Evolutionary conservation across 1,140 invertebrate genomes (phyloP), one percentile per base, ranked within the genome.

Genomic region (Ips typographus): DNA sequence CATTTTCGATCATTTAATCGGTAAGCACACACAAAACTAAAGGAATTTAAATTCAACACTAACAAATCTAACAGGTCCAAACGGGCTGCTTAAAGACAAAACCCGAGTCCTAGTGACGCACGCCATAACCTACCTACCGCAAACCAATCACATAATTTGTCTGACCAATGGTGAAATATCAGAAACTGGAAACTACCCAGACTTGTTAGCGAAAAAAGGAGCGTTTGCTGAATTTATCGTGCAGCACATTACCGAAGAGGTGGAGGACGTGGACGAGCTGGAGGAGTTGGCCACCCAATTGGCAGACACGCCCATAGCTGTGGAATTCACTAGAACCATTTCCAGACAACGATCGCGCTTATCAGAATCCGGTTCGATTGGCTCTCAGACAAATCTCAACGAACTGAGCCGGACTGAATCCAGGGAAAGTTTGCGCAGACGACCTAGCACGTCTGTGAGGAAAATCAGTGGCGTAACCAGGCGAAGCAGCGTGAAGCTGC

Each of bases 91-190:
- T n/a, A 89, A 88, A 69, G 84, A 86, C 49, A 95, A 93, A 78
- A 95, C 94, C 0, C 84, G 94, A 68, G 77, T 96, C 36, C 85
- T 96, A 56, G 93, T 96, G 22, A 96, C 94, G 0, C 94, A 96
- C 78, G 90, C 92, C 70, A 91, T 96, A 49, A 92, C 92, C 1
- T 95, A 93, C 77, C 83, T 98, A 70, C 90, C 92, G 0, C 87
- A 95, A 77, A 90, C 92, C 0, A 93, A 97, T 82, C 86, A 91
- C 68, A 94, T 98, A 61, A 81, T 95, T 73, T 94, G 96, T 2
- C 77, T 96, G 66, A 91, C 92, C 75, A 85, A 94, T 74, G 95
- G 94, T 2, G 83, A 89, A 77, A 85, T 96, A 2, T 91, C 91
- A 1, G 94, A 96, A 81, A 86, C 82, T 52, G 94, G 94, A 47